These are phyloP conservation scores for Eurystomus gularis DNA, from an alignment of 2,113 vertebrate species.

Conservation along the genomic window DNA sequence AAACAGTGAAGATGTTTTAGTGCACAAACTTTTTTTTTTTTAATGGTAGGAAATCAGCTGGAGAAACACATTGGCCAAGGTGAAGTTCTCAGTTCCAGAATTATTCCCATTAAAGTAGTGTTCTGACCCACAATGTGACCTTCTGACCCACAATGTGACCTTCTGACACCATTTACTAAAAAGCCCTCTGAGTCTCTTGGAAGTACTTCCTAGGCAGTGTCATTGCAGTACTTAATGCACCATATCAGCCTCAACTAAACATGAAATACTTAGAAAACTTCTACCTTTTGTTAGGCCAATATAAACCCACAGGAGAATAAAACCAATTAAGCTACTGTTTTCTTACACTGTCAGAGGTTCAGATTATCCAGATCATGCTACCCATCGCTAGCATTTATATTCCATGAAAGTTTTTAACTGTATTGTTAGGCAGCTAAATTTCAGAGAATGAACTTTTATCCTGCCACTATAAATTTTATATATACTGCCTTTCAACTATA, in stretches of 20 bases:
- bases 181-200: not conserved
- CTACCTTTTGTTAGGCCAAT: not conserved
- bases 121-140: not conserved
- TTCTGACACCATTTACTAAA: not conserved
- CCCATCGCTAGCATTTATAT: not conserved
- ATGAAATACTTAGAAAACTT: not conserved
- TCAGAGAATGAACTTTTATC: not conserved
- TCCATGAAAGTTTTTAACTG: not conserved
- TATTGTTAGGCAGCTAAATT: not conserved
- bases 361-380: not conserved
- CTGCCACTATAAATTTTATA: not conserved
- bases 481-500: not conserved
- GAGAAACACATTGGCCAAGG: not conserved
- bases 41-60: not conserved
- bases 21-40: not conserved
- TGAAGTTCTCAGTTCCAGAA: not conserved
- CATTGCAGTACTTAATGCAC: not conserved
- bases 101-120: not conserved
- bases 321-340: not conserved
- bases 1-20: not conserved
- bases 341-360: not conserved
- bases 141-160: not conserved
- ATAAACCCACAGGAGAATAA: not conserved
- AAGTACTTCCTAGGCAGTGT: not conserved
- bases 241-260: not conserved